Evolutionary conservation across 2,797 vertebrate species (phyloP).

Genomic region (Ibycter americanus): DNA sequence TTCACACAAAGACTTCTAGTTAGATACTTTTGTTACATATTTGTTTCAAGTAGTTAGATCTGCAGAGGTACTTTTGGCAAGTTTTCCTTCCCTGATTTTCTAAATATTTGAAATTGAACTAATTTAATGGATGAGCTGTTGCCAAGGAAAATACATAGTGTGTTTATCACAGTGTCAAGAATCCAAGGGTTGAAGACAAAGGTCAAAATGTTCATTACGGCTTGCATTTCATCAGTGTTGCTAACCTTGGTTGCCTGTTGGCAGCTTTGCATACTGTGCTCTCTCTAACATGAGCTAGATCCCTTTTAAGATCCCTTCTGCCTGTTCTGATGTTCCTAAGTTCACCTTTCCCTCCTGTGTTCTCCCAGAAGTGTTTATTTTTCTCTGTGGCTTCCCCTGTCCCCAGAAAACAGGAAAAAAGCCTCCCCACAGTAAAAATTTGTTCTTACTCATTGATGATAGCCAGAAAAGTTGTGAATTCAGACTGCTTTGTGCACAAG

Average conservation of each 20-base stretch:
- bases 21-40: background rate
- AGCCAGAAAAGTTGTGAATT: background rate
- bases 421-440: background rate
- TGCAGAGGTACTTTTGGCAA: background rate
- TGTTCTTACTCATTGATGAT: background rate
- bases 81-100: background rate
- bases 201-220: background rate
- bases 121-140: background rate
- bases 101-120: background rate
- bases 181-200: background rate
- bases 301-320: background rate
- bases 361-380: background rate
- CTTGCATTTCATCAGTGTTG: background rate
- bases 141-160: background rate
- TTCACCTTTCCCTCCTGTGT: background rate
- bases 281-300: background rate
- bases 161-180: background rate
- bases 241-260: background rate
- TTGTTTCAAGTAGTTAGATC: background rate
- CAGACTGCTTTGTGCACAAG: background rate
- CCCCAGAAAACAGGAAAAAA: background rate
- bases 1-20: background rate
- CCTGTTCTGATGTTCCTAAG: background rate
- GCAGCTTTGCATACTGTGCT: background rate
- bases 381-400: background rate